Evolutionary conservation across 2,888 invertebrate genomes (phyloP).

Genomic region (Emmelina monodactyla): DNA sequence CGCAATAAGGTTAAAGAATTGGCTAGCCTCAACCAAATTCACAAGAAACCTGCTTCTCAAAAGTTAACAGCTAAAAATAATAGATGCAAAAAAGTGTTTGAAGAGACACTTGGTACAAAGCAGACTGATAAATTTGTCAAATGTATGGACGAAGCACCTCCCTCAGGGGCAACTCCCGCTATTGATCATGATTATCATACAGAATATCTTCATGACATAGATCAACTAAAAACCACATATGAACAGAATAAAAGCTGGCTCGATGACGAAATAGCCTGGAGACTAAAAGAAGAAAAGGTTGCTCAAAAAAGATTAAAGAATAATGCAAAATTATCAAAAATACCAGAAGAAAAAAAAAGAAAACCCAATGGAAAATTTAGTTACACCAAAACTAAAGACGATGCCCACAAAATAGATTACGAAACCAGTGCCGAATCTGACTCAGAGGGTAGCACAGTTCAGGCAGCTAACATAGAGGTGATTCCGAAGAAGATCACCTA

Average conservation of each 20-base stretch:
- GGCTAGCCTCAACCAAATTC: constrained; percentile 28
- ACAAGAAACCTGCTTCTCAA: constrained; percentile 26
- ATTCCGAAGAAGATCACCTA: constrained; percentile 33
- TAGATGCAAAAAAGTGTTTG: constrained; percentile 50
- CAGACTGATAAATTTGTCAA: constrained; percentile 33
- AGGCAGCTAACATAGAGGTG: constrained; percentile 10
- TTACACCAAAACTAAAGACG: background rate
- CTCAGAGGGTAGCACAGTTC: constrained; percentile 10
- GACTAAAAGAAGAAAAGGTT: constrained; percentile 29
- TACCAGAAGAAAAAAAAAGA: constrained; percentile 22
- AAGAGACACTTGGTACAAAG: constrained; percentile 40
- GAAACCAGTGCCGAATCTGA: background rate
- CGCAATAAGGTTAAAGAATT: constrained; percentile 47
- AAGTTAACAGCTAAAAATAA: constrained; percentile 29
- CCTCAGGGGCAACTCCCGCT: constrained; percentile 20
- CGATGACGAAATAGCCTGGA: constrained; percentile 38
- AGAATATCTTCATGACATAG: constrained; percentile 36
- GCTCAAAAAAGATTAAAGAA: constrained; percentile 23
- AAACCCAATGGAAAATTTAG: constrained; percentile 19
- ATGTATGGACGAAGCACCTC: constrained; percentile 36
- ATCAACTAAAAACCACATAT: constrained; percentile 40
- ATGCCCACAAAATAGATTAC: background rate
- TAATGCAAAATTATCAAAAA: constrained; percentile 19
- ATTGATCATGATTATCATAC: constrained; percentile 32
- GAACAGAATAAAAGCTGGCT: constrained; percentile 49